These are phyloP conservation scores for Acanthopagrus latus DNA, from an alignment of 2,797 vertebrate genomes.

Conservation along the genomic window DNA sequence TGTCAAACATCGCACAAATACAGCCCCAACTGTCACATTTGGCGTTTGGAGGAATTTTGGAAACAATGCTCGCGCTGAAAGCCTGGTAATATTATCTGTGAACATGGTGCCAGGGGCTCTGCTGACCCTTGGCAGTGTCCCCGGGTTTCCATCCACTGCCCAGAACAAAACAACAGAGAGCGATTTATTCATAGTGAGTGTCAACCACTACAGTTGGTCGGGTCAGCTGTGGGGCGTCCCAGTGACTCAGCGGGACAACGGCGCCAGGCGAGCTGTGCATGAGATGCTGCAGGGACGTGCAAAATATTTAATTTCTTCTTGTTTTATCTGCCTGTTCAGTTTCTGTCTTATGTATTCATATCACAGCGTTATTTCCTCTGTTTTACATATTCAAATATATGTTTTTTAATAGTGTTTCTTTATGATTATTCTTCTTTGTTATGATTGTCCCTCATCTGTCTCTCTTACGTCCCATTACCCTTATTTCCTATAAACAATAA, in stretches of 20 bases:
- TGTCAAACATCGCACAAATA: constrained; percentile 9
- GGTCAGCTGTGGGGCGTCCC: constrained; percentile 16
- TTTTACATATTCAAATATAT: not conserved
- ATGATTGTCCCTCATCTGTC: not conserved
- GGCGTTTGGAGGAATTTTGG: constrained; percentile 40
- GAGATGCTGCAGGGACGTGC: not conserved
- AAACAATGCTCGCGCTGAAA: constrained; percentile 38
- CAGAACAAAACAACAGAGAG: constrained; percentile 59
- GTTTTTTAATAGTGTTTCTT: not conserved
- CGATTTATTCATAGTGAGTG: constrained; percentile 62
- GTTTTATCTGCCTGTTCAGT: not conserved
- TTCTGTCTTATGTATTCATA: not conserved
- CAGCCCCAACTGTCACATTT: constrained; percentile 37
- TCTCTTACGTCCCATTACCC: not conserved
- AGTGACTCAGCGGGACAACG: constrained; percentile 29
- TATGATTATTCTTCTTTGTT: not conserved
- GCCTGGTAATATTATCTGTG: constrained; percentile 53
- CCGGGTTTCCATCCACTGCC: constrained; percentile 52
- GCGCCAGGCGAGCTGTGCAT: not conserved
- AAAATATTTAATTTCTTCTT: not conserved
- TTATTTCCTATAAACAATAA: too few species aligned
- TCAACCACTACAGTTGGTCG: constrained; percentile 48
- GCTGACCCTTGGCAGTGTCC: constrained; percentile 65
- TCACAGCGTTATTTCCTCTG: not conserved
- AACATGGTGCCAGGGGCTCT: constrained; percentile 52